These are phyloP conservation scores for Drosophila robusta DNA, from an alignment of 2,888 invertebrate species.

Conservation along the genomic window DNA sequence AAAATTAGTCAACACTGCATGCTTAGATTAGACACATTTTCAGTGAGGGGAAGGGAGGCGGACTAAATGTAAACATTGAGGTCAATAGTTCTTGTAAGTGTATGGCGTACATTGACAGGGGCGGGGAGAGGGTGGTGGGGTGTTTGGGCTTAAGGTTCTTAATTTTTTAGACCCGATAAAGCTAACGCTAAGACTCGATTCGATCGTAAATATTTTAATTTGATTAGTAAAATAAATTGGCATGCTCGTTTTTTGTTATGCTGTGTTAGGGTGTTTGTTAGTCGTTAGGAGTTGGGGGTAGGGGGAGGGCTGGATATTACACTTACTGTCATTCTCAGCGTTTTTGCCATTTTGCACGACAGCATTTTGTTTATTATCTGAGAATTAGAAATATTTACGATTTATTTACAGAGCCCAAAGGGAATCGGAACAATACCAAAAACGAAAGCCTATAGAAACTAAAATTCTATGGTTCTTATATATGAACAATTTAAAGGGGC, in stretches of 20 bases:
- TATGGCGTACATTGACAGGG: too few species aligned
- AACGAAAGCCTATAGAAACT: too few species aligned
- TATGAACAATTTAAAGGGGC: too few species aligned
- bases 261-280: conserved; percentile 7
- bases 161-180: neutral
- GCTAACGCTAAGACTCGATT: neutral
- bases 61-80: neutral
- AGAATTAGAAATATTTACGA: conserved; percentile 78
- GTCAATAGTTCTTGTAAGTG: too few species aligned
- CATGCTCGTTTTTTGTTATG: conserved; percentile 8
- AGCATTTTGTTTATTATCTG: conserved; percentile 84
- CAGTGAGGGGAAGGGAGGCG: neutral
- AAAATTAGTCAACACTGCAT: conserved; percentile 27
- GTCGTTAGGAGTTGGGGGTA: neutral
- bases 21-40: conserved; percentile 11
- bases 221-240: conserved; percentile 1
- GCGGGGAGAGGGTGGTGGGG: too few species aligned
- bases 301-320: conserved; percentile 12
- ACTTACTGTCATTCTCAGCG: conserved; percentile 84
- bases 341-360: conserved; percentile 83
- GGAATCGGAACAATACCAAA: neutral
- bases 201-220: neutral
- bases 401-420: conserved; percentile 47
- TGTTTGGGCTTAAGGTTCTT: neutral
- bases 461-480: too few species aligned